Conservation (phyloP, 2,888 invertebrate species). For the Drosophila cognata region DNA sequence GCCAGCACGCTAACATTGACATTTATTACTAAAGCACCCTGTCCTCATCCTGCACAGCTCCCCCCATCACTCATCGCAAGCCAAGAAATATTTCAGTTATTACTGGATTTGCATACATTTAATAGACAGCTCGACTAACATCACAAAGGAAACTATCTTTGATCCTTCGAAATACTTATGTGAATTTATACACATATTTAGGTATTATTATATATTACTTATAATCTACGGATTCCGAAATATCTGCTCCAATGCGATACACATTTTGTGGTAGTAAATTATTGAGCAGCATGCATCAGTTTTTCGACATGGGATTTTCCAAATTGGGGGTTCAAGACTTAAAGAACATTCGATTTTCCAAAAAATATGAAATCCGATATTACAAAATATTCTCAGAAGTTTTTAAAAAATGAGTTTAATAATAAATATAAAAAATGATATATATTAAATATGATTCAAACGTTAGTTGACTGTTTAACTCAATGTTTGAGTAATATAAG, state of each 20-base stretch:
- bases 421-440: background rate
- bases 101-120: background rate
- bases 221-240: background rate
- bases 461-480: background rate
- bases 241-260: background rate
- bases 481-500: background rate
- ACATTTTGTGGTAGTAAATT: background rate
- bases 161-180: background rate
- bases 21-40: slow-evolving; percentile 17
- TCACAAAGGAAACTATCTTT: background rate
- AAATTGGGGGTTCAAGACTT: background rate
- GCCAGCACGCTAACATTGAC: slow-evolving; percentile 34
- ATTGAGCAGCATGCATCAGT: too few species aligned
- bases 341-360: background rate
- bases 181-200: background rate
- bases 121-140: background rate
- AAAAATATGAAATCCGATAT: background rate
- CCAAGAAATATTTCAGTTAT: slow-evolving; percentile 5
- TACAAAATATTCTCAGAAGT: background rate
- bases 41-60: background rate
- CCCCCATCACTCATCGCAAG: background rate
- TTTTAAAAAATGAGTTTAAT: background rate
- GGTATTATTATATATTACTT: too few species aligned
- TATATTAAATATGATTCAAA: background rate
- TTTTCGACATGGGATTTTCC: too few species aligned